Base-by-base conservation (phyloP, 2,888 invertebrate species). In the Sminthurides aquaticus region DNA sequence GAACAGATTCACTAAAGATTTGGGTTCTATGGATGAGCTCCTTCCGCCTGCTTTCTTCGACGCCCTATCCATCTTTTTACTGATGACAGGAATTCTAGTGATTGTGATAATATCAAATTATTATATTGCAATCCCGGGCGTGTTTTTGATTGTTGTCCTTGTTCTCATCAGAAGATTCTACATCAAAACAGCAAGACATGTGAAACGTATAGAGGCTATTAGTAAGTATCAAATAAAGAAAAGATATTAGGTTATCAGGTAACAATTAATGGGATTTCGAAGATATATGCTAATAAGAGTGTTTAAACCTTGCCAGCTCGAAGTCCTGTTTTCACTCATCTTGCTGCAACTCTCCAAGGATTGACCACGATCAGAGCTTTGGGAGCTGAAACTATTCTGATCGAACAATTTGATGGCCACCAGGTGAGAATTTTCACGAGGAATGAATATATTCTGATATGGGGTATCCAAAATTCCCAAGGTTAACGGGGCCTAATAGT, bases 281-380 rank as follows among this genome's bases (percentile, higher is more conserved):
- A n/a, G n/a, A n/a, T n/a, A n/a, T n/a, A n/a, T n/a, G n/a, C n/a
- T n/a, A n/a, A n/a, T n/a, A n/a, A n/a, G 18, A 43, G 48, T 43
- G 48, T 43, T 43, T 43, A n/a, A n/a, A n/a, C n/a, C n/a, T n/a
- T n/a, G n/a, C 61, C 80, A 91, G 91, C 89, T 69, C 87, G 95
- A 67, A 94, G 94, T 75, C 97, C 97, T 0, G 90, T 98, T n/a
- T 97, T 94, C 80, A 89, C 90, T 1, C 95, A 96, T 77, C 81
- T 98, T 75, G 90, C 88, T 76, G 89, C 94, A 26, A 87, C 93
- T 0, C 81, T 97, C 18, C 89, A 90, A 78, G 97, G 97, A 0
- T 81, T 98, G 69, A 86, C 91, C 0, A 95, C 95, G 0, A 94
- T 98, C 57, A 84, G 97, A 62, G 91, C 95, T 0, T 94, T 91